Conservation (phyloP, 2,797 vertebrate genomes). For the Hybognathus amarus region DNA sequence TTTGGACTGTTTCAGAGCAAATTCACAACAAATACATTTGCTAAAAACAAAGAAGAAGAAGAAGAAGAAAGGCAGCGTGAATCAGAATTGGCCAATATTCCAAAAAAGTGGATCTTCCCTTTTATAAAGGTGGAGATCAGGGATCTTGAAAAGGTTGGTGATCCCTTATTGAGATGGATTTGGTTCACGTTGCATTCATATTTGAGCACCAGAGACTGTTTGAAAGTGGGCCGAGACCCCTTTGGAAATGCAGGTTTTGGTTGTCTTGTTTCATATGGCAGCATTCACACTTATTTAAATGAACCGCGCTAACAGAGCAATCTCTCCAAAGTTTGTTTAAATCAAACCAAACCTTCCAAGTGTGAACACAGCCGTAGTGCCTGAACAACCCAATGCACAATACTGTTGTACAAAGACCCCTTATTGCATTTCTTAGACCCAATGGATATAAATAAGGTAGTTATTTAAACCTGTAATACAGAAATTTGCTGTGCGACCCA, state of each 20-base stretch:
- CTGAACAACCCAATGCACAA: background rate
- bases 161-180: background rate
- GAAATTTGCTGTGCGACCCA: background rate
- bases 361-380: background rate
- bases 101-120: no score
- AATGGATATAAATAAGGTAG: background rate
- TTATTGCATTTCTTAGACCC: background rate
- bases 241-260: background rate
- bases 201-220: background rate
- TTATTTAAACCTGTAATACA: constrained; percentile 3
- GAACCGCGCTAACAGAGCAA: background rate
- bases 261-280: background rate
- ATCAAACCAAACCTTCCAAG: background rate
- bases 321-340: background rate
- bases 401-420: background rate
- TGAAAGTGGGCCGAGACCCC: background rate
- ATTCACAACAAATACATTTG: no score
- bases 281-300: background rate
- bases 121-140: no score
- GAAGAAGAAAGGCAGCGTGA: fast-evolving
- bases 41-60: no score
- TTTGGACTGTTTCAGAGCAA: no score
- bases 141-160: no score
- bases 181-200: background rate
- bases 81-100: no score